Percentiles rank a stretch among this genome's conserved stretches.
Evolutionary conservation across 1,140 invertebrate genomes (phyloP).

Genomic region (Anoplophora glabripennis): DNA sequence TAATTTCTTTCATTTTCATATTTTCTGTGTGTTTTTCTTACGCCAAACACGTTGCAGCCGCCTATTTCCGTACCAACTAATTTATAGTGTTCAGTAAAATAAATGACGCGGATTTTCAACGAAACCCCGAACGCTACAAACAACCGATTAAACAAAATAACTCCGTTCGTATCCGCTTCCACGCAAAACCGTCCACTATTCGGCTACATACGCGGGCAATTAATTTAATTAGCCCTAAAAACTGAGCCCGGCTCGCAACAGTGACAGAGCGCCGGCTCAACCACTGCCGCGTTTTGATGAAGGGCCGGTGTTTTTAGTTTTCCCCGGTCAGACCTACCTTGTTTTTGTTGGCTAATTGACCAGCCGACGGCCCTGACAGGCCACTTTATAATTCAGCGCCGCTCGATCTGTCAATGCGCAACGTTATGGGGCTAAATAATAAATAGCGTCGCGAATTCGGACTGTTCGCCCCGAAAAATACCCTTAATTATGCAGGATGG

Average conservation of each 20-base stretch:
- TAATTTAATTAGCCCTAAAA: slow-evolving; percentile 11
- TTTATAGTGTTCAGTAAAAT: too few species aligned
- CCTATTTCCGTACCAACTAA: too few species aligned
- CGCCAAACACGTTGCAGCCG: too few species aligned
- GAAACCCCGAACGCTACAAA: too few species aligned
- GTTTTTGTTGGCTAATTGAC: slow-evolving; percentile 33
- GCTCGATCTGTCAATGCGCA: slow-evolving; percentile 28
- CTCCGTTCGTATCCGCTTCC: too few species aligned
- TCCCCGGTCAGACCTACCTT: slow-evolving; percentile 17
- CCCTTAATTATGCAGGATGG: neutral
- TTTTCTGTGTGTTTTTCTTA: too few species aligned
- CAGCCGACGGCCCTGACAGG: slow-evolving; percentile 24
- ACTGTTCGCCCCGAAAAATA: neutral
- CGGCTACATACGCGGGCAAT: neutral
- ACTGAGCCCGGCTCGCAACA: neutral
- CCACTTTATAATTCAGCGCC: slow-evolving; percentile 31
- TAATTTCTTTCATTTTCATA: too few species aligned
- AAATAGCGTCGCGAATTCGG: slow-evolving; percentile 5
- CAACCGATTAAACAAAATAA: too few species aligned
- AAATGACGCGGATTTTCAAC: too few species aligned
- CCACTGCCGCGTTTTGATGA: slow-evolving; percentile 16
- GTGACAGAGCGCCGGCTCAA: neutral
- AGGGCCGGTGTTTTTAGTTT: slow-evolving; percentile 15
- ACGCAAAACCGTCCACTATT: too few species aligned
- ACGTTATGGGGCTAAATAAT: slow-evolving; percentile 17